These are phyloP conservation scores for Luffia ferchaultella DNA, from an alignment of 2,888 invertebrate species.

Conservation along the genomic window DNA sequence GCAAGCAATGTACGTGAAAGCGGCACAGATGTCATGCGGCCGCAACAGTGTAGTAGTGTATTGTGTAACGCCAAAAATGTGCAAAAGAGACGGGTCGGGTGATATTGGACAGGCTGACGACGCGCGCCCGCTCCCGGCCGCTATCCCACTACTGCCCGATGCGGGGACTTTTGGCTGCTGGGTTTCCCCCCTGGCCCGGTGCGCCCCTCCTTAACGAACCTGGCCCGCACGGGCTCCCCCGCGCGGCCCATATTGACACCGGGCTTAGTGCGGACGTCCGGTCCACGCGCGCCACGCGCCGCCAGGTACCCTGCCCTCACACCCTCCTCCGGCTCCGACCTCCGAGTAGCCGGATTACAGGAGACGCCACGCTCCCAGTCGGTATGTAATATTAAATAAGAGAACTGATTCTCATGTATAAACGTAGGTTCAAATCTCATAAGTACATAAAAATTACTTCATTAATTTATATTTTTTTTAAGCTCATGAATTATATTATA, in stretches of 20 bases:
- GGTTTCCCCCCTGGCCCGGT: slow-evolving; percentile 99
- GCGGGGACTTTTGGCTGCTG: slow-evolving; percentile 99
- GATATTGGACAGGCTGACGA: slow-evolving; percentile 78
- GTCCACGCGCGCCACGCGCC: slow-evolving; percentile 63
- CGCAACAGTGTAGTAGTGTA: too few relatives aligned
- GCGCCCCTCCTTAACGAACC: slow-evolving; percentile 96
- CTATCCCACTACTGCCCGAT: slow-evolving; percentile 98
- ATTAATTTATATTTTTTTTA: too few relatives aligned
- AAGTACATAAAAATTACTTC: too few relatives aligned
- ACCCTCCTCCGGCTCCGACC: slow-evolving; percentile 90
- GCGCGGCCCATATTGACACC: slow-evolving; percentile 40
- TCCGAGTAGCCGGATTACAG: slow-evolving; percentile 98
- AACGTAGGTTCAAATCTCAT: too few relatives aligned
- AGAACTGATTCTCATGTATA: too few relatives aligned
- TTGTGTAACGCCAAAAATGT: slow-evolving; percentile 1
- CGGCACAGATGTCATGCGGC: too few relatives aligned
- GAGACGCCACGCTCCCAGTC: slow-evolving; percentile 96
- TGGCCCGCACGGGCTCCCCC: slow-evolving; percentile 78
- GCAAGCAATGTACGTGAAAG: too few relatives aligned
- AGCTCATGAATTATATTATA: too few relatives aligned
- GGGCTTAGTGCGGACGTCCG: slow-evolving; percentile 31
- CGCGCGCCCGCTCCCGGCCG: slow-evolving; percentile 94
- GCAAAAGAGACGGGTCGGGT: slow-evolving; percentile 54
- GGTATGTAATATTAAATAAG: slow-evolving; percentile 14
- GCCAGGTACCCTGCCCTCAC: slow-evolving; percentile 79